phyloP scores from a whole-genome alignment of 37 sponge, comb jelly and placozoan species.

The Geodia barretti region DNA sequence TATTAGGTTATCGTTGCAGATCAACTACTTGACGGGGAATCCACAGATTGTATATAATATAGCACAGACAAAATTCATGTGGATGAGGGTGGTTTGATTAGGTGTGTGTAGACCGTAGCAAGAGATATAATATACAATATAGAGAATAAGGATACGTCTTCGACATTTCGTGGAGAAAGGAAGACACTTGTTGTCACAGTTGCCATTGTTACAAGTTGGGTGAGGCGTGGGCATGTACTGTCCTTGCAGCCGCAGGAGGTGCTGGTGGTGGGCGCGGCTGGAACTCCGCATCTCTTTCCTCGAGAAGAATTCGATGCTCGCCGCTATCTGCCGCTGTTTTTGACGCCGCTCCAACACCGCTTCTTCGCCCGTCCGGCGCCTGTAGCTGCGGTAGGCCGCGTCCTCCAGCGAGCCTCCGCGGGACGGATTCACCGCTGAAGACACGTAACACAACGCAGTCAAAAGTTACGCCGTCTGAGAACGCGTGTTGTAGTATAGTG shows the following conservation, averaged over 20 bases:
- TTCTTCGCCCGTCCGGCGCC: constrained; percentile 50
- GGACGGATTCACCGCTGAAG: constrained; percentile 24
- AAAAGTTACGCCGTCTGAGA: too few relatives aligned
- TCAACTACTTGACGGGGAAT: too few relatives aligned
- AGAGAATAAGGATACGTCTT: constrained; percentile 48
- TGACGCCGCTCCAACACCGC: constrained; percentile 46
- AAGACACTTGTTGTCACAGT: constrained; percentile 32
- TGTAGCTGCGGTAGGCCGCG: constrained; percentile 45
- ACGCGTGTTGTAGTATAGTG: too few relatives aligned
- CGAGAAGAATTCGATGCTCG: constrained; percentile 30
- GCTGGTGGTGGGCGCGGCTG: constrained; percentile 49
- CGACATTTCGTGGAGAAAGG: constrained; percentile 44
- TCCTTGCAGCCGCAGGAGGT: constrained; percentile 41
- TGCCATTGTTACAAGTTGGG: constrained; percentile 6
- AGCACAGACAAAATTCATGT: too few relatives aligned
- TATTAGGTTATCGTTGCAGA: too few relatives aligned
- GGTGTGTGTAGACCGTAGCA: too few relatives aligned
- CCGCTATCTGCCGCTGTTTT: constrained; percentile 43
- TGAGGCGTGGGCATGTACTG: neutral
- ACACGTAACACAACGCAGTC: too few relatives aligned
- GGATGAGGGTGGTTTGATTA: too few relatives aligned
- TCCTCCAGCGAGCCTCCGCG: constrained; percentile 27
- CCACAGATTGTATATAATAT: too few relatives aligned
- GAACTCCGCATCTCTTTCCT: constrained; percentile 6
- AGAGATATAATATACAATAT: too few relatives aligned